Evolutionary conservation across 2,797 vertebrate genomes (phyloP).

Genomic region (Balearica regulorum): DNA sequence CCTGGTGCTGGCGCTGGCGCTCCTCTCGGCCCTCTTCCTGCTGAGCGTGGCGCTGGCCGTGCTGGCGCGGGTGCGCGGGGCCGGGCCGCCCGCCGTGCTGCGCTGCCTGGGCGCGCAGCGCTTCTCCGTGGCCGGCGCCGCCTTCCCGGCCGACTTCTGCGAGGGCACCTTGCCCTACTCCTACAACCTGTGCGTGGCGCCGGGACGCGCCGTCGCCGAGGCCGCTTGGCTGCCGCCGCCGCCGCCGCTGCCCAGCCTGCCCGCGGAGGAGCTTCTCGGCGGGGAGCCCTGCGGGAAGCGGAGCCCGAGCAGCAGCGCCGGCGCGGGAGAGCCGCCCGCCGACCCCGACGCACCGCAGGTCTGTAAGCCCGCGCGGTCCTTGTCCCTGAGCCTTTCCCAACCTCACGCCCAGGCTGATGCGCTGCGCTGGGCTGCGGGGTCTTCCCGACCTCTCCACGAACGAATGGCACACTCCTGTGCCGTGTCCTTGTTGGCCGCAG

Average conservation of each 20-base stretch:
- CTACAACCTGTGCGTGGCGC: conserved; percentile 70
- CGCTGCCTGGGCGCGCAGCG: neutral
- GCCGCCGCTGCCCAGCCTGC: neutral
- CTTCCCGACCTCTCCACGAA: too few species aligned
- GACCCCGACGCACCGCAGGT: neutral
- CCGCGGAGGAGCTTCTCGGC: neutral
- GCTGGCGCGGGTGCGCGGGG: neutral
- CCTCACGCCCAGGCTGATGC: too few species aligned
- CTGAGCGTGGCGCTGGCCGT: neutral
- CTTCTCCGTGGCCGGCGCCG: neutral
- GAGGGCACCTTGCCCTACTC: conserved; percentile 65
- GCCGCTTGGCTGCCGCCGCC: conserved; percentile 58
- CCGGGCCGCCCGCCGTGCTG: neutral
- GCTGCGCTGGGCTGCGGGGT: too few species aligned
- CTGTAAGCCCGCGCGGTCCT: neutral
- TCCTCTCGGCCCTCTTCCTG: neutral
- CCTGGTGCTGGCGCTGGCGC: neutral
- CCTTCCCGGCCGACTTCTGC: neutral
- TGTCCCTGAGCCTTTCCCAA: neutral
- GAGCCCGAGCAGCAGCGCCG: neutral
- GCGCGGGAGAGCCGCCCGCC: too few species aligned
- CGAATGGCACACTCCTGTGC: too few species aligned
- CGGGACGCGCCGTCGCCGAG: conserved; percentile 58
- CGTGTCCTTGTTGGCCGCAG: too few species aligned
- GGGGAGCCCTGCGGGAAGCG: neutral